These are phyloP conservation scores for Acanthornis magna DNA, from an alignment of 2,797 vertebrate genomes.

Conservation along the genomic window DNA sequence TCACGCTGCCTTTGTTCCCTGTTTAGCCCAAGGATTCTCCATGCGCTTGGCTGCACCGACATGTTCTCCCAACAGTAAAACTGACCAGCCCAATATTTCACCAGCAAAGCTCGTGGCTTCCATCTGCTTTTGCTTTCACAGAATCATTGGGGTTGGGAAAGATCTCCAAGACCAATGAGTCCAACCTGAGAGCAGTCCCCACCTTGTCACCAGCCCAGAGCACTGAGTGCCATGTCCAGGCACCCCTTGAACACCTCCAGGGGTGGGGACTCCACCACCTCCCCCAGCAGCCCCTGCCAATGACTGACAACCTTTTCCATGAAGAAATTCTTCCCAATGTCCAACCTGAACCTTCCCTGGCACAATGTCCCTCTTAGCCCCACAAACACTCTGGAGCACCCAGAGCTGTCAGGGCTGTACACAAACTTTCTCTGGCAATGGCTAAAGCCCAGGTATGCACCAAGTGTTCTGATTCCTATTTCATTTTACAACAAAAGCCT, in stretches of 20 bases:
- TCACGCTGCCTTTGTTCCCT: neutral
- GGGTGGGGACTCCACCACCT: neutral
- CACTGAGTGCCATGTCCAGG: accelerated
- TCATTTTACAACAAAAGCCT: neutral
- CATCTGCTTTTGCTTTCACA: neutral
- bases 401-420: neutral
- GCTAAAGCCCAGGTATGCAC: neutral
- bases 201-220: neutral
- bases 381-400: neutral
- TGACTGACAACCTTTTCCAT: neutral
- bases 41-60: neutral
- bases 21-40: neutral
- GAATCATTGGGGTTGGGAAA: neutral
- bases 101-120: neutral
- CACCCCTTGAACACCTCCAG: neutral
- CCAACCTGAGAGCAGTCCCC: accelerated
- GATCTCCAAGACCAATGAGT: neutral
- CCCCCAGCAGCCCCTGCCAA: neutral
- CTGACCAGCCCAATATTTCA: neutral
- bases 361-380: neutral
- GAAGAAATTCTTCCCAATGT: neutral
- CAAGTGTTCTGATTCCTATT: neutral
- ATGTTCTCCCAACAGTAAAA: neutral
- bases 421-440: neutral
- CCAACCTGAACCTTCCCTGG: neutral